These are phyloP conservation scores for Ormia ochracea DNA, from an alignment of 2,888 invertebrate species.

Conservation along the genomic window DNA sequence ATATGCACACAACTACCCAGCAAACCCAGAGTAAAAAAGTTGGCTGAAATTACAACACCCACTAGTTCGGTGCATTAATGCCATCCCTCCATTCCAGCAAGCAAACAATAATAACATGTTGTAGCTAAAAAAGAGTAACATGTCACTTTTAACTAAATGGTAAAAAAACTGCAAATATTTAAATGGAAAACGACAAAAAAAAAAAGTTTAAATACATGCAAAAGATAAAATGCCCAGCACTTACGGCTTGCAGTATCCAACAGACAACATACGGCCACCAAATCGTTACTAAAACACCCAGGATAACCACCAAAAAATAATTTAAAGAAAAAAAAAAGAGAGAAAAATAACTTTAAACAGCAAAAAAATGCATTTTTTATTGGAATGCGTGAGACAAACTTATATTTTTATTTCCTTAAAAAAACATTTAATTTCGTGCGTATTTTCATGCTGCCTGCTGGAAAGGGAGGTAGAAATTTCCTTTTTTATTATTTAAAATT, in stretches of 20 bases:
- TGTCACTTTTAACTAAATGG: conserved; percentile 48
- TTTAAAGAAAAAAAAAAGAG: neutral
- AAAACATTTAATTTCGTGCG: conserved; percentile 58
- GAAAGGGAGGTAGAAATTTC: neutral
- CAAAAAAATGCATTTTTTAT: conserved; percentile 45
- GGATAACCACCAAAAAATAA: conserved; percentile 13
- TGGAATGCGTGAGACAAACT: conserved; percentile 56
- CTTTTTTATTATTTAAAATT: neutral
- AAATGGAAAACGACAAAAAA: neutral
- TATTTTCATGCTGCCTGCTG: neutral
- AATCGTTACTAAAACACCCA: conserved; percentile 11
- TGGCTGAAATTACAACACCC: conserved; percentile 25
- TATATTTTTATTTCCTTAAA: conserved; percentile 30
- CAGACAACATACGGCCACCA: conserved; percentile 34
- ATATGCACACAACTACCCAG: neutral
- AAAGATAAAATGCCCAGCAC: conserved; percentile 18
- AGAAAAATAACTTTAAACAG: conserved; percentile 53
- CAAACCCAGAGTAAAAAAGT: neutral
- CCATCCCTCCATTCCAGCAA: neutral
- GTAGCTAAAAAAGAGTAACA: conserved; percentile 33
- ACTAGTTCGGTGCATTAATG: conserved; percentile 22
- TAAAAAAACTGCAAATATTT: conserved; percentile 36
- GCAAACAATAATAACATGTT: conserved; percentile 2
- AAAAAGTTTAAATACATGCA: neutral
- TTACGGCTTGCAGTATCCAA: conserved; percentile 31